Evolutionary conservation across 1,140 invertebrate species (phyloP).

Genomic region (Choristoneura fumiferana): DNA sequence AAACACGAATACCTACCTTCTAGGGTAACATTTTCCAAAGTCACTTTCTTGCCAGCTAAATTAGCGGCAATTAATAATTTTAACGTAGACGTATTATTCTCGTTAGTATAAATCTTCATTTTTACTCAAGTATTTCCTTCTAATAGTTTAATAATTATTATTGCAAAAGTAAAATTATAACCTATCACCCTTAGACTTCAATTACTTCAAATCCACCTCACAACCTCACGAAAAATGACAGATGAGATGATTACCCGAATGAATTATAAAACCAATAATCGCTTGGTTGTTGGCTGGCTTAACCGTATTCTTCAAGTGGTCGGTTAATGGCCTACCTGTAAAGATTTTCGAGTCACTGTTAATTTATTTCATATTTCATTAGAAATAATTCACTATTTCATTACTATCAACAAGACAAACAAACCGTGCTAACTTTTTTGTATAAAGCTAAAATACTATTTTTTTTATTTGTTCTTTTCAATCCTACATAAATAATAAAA

Average conservation of each 20-base stretch:
- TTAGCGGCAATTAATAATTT: conserved; percentile 85
- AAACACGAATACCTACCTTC: conserved; percentile 71
- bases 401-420: no score
- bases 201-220: conserved; percentile 9
- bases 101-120: conserved; percentile 85
- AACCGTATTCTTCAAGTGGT: conserved; percentile 1
- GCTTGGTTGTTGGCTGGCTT: no score
- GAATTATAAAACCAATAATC: no score
- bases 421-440: no score
- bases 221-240: conserved; percentile 12
- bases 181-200: conserved; percentile 36
- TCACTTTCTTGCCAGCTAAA: conserved; percentile 78
- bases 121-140: conserved; percentile 32
- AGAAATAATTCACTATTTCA: no score
- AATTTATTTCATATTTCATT: no score
- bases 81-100: conserved; percentile 85
- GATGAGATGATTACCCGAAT: neutral
- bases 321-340: neutral
- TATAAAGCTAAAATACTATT: no score
- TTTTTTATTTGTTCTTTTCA: no score
- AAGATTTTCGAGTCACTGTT: neutral
- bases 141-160: conserved; percentile 6
- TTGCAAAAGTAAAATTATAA: conserved; percentile 20
- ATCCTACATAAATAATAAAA: no score
- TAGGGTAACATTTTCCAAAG: conserved; percentile 77